A percentile compares a stretch with the other conserved stretches of the same genome.
phyloP scores from a whole-genome alignment of 1,140 invertebrate genomes.

The Drosophila ambigua region DNA sequence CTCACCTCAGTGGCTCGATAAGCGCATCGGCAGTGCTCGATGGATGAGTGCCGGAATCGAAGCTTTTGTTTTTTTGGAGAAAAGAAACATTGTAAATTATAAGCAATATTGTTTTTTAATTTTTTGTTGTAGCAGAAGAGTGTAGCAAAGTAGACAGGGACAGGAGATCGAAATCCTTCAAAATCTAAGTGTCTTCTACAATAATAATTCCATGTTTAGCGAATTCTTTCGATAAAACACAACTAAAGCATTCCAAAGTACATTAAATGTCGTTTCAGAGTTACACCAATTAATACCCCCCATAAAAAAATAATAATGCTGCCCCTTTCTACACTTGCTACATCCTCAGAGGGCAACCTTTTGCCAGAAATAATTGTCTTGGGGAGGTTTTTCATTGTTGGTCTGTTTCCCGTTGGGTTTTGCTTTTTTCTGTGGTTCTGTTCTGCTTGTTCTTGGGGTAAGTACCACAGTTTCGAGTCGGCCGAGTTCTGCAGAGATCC shows the following conservation, averaged over 20 bases:
- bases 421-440: slow-evolving; percentile 80
- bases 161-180: not conserved
- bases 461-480: slow-evolving; percentile 87
- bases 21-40: slow-evolving; percentile 84
- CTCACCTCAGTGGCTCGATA: slow-evolving; percentile 84
- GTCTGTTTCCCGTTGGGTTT: slow-evolving; percentile 23
- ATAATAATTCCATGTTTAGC: too few relatives aligned
- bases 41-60: slow-evolving; percentile 85
- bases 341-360: too few relatives aligned
- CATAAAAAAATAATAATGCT: too few relatives aligned
- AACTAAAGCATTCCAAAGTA: too few relatives aligned
- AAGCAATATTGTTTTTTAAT: not conserved
- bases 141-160: not conserved
- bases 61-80: slow-evolving; percentile 84
- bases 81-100: slow-evolving; percentile 29
- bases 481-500: slow-evolving; percentile 84
- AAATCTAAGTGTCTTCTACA: too few relatives aligned
- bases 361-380: too few relatives aligned
- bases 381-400: not conserved
- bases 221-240: too few relatives aligned
- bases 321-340: too few relatives aligned
- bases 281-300: too few relatives aligned
- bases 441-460: slow-evolving; percentile 88
- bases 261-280: too few relatives aligned
- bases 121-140: slow-evolving; percentile 6